These are phyloP conservation scores for Amiota communis DNA, from an alignment of 2,888 invertebrate species.

Conservation along the genomic window DNA sequence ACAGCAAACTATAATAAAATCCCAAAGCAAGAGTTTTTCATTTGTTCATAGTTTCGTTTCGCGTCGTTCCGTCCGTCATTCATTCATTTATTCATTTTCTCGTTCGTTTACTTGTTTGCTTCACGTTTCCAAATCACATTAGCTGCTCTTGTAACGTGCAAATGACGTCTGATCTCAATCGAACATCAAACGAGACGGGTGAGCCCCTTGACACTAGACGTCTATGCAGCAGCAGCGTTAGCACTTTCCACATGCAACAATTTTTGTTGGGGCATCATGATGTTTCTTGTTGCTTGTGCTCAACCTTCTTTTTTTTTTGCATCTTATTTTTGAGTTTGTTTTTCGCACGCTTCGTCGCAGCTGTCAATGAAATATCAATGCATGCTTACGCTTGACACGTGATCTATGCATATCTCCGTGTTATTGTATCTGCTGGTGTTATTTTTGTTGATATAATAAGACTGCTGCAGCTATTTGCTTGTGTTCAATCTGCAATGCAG, in stretches of 20 bases:
- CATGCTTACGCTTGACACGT: slow-evolving; percentile 27
- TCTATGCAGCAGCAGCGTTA: not conserved
- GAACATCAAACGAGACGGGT: not conserved
- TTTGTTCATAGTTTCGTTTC: no score
- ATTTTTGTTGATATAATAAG: no score
- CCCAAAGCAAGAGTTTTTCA: no score
- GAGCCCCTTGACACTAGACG: slow-evolving; percentile 5
- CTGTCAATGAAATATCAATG: slow-evolving; percentile 43
- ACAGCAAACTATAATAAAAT: not conserved
- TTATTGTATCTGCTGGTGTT: no score
- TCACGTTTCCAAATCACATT: slow-evolving; percentile 22
- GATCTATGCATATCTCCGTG: not conserved
- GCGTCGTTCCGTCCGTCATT: no score
- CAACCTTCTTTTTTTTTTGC: not conserved
- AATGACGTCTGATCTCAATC: slow-evolving; percentile 13
- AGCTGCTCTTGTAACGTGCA: slow-evolving; percentile 22
- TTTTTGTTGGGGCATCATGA: not conserved
- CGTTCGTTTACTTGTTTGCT: not conserved
- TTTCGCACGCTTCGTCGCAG: slow-evolving; percentile 19
- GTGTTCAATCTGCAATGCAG: slow-evolving; percentile 32
- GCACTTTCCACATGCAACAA: not conserved
- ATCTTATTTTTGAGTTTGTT: slow-evolving; percentile 25
- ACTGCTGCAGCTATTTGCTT: not conserved
- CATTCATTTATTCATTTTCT: no score
- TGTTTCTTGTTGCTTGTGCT: not conserved